Percentiles rank a stretch among this genome's conserved stretches.
Evolutionary conservation across 2,888 invertebrate species (phyloP).

Genomic region (Dastarcus helophoroides): DNA sequence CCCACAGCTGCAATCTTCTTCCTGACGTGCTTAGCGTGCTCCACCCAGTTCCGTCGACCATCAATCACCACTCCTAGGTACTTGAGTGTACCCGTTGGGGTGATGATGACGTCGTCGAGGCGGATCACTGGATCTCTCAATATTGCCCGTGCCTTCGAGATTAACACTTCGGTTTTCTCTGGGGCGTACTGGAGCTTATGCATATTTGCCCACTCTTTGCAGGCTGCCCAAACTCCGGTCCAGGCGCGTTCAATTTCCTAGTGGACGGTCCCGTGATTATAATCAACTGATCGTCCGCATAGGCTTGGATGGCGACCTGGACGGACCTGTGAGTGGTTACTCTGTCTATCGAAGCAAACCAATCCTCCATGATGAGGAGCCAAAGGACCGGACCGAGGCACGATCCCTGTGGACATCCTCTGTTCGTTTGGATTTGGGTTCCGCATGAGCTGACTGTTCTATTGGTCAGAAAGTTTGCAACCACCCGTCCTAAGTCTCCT

Average conservation of each 20-base stretch:
- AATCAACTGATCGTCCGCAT: conserved; percentile 6
- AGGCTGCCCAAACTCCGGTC: conserved; percentile 4
- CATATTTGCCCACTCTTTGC: conserved; percentile 1
- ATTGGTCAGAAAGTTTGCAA: no score
- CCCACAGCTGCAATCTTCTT: background rate
- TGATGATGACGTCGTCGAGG: background rate
- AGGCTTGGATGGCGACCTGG: conserved; percentile 3
- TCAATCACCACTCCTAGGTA: conserved; percentile 3
- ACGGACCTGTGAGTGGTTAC: background rate
- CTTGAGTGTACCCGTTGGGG: conserved; percentile 1
- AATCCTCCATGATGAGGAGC: conserved; percentile 6
- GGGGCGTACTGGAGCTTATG: background rate
- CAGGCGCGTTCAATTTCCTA: conserved; percentile 6
- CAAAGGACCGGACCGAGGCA: conserved; percentile 6
- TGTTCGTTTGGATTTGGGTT: no score
- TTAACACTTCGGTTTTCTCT: conserved; percentile 4
- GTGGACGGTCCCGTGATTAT: conserved; percentile 5
- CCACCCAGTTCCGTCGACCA: background rate
- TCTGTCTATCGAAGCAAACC: conserved; percentile 2
- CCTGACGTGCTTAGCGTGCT: conserved; percentile 1
- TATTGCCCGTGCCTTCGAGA: background rate
- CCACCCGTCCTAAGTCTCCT: no score
- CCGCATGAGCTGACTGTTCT: no score
- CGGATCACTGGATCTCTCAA: conserved; percentile 4
- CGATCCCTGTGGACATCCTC: no score